These are phyloP conservation scores for Aptenodytes forsteri DNA, from an alignment of 2,113 vertebrate species.

Conservation along the genomic window DNA sequence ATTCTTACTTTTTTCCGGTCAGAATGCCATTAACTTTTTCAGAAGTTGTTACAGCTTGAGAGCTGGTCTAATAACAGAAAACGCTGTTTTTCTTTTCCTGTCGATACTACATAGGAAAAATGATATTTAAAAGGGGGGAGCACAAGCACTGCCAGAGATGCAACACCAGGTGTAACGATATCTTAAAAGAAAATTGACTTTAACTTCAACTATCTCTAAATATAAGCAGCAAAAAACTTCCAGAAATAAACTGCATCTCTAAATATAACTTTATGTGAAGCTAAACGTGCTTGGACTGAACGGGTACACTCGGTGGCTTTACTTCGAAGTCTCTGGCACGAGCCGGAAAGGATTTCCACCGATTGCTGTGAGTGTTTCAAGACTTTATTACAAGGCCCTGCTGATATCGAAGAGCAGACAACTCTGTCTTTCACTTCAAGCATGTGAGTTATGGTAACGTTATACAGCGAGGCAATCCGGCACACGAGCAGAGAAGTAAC, in stretches of 20 bases:
- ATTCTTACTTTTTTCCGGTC: not conserved
- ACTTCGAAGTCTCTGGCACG: not conserved
- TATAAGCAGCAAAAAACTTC: not conserved
- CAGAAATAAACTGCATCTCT: not conserved
- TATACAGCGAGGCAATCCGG: rapidly evolving
- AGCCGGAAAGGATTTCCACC: not conserved
- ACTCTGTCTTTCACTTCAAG: not conserved
- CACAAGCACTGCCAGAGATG: not conserved
- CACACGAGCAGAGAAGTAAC: rapidly evolving
- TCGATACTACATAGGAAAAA: not conserved
- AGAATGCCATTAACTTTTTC: not conserved
- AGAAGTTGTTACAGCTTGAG: not conserved
- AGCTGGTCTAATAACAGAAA: not conserved
- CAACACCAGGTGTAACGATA: not conserved
- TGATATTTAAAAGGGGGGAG: not conserved
- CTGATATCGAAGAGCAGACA: not conserved
- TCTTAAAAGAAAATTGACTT: not conserved
- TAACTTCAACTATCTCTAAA: not conserved
- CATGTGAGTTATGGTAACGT: rapidly evolving
- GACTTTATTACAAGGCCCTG: not conserved
- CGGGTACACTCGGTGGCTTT: not conserved
- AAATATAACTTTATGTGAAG: not conserved
- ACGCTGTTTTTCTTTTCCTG: not conserved
- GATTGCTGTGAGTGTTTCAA: rapidly evolving
- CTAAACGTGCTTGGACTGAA: not conserved